Conservation (phyloP, 2,113 vertebrate species). For the Heteronetta atricapilla region DNA sequence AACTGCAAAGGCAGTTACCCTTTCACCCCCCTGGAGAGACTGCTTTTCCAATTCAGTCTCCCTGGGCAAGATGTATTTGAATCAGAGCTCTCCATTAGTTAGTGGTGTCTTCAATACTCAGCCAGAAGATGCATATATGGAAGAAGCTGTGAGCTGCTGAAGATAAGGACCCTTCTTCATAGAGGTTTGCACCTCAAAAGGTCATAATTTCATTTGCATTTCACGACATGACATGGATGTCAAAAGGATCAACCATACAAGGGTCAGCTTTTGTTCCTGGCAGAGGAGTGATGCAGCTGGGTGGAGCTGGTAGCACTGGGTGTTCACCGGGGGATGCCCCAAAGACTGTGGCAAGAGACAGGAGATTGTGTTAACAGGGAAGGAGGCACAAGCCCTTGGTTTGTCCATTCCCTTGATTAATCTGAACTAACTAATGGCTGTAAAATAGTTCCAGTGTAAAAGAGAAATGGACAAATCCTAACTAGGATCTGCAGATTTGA, state of each 20-base stretch:
- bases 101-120: background rate
- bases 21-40: background rate
- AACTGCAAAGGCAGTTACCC: background rate
- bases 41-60: background rate
- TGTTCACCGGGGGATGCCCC: background rate
- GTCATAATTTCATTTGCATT: background rate
- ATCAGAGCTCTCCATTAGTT: background rate
- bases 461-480: background rate
- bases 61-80: background rate
- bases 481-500: background rate
- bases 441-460: background rate
- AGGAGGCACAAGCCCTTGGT: background rate
- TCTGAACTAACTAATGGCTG: background rate
- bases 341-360: fast-evolving
- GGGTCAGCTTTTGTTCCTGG: background rate
- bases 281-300: background rate
- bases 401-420: background rate
- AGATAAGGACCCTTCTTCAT: background rate
- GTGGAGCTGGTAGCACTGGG: background rate
- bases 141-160: background rate
- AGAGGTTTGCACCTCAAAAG: background rate
- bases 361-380: background rate
- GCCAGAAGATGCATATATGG: background rate
- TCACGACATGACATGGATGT: background rate
- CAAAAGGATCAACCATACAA: background rate